A percentile compares a stretch with the other conserved stretches of the same genome.
Conservation (phyloP, 2,113 vertebrate species). For the Colistium nudipinnis region DNA sequence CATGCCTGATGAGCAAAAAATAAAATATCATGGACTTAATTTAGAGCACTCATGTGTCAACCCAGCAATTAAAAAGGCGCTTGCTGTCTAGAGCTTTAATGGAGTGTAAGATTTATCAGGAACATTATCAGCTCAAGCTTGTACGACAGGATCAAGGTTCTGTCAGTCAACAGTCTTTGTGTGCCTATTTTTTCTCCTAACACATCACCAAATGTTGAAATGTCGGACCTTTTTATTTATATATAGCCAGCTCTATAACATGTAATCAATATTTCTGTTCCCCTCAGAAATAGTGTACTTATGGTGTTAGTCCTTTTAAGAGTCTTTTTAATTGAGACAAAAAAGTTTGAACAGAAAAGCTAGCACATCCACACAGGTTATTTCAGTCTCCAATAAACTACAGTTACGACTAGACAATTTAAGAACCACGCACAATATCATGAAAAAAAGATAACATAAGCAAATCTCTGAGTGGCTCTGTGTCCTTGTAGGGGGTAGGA, state of each 20-base stretch:
- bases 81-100: slow-evolving; percentile 72
- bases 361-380: background rate
- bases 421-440: background rate
- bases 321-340: slow-evolving; percentile 13
- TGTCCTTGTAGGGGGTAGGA: background rate
- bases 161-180: slow-evolving; percentile 64
- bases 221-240: slow-evolving; percentile 21
- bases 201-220: slow-evolving; percentile 37
- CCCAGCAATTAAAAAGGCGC: slow-evolving; percentile 79
- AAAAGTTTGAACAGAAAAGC: slow-evolving; percentile 9
- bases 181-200: too few relatives aligned
- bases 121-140: slow-evolving; percentile 74
- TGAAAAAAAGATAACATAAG: background rate
- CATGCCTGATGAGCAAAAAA: slow-evolving; percentile 64
- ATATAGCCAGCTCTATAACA: slow-evolving; percentile 13
- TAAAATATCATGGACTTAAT: slow-evolving; percentile 69
- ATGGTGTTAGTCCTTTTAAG: slow-evolving; percentile 19
- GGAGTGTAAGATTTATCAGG: slow-evolving; percentile 81
- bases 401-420: background rate
- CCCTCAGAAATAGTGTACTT: slow-evolving; percentile 23
- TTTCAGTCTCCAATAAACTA: slow-evolving; percentile 2
- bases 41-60: slow-evolving; percentile 75
- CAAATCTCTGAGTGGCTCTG: background rate
- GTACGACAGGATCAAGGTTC: slow-evolving; percentile 57
- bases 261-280: slow-evolving; percentile 34